Conservation (phyloP, 2,797 vertebrate genomes). For the Eupleurogrammus muticus region DNA sequence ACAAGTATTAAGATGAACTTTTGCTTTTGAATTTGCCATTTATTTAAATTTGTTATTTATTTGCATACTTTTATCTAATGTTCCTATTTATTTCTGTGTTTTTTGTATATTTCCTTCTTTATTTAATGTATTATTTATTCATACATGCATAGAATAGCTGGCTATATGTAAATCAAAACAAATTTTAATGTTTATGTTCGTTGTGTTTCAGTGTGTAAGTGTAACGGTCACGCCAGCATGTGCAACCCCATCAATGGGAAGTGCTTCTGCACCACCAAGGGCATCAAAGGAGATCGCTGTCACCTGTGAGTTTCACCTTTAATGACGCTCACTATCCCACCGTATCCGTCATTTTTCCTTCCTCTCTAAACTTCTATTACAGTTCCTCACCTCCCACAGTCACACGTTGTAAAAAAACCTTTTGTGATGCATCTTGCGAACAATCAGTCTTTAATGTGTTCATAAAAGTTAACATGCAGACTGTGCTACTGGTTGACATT, state of each 20-base stretch:
- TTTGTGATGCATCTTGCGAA: neutral
- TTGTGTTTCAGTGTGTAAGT: slow-evolving; percentile 90
- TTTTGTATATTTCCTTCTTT: too few species aligned
- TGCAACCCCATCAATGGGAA: slow-evolving; percentile 96
- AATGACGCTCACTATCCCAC: neutral
- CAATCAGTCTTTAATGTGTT: too few species aligned
- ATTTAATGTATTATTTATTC: too few species aligned
- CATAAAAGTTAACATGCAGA: neutral
- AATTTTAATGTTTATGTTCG: neutral
- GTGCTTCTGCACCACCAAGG: slow-evolving; percentile 98
- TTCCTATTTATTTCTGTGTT: too few species aligned
- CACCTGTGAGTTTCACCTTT: slow-evolving; percentile 90
- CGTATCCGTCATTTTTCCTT: neutral
- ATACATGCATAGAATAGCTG: too few species aligned
- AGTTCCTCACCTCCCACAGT: neutral
- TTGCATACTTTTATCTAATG: too few species aligned
- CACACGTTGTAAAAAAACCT: neutral
- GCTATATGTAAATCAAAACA: too few species aligned
- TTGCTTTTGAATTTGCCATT: too few species aligned
- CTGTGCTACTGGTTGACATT: neutral
- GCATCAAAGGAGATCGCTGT: slow-evolving; percentile 97
- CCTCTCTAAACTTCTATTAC: neutral
- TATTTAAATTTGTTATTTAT: too few species aligned
- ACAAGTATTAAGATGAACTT: too few species aligned
- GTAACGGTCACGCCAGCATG: slow-evolving; percentile 95